phyloP scores from a whole-genome alignment of 2,888 invertebrate species.

The Ormyrus thymus region DNA sequence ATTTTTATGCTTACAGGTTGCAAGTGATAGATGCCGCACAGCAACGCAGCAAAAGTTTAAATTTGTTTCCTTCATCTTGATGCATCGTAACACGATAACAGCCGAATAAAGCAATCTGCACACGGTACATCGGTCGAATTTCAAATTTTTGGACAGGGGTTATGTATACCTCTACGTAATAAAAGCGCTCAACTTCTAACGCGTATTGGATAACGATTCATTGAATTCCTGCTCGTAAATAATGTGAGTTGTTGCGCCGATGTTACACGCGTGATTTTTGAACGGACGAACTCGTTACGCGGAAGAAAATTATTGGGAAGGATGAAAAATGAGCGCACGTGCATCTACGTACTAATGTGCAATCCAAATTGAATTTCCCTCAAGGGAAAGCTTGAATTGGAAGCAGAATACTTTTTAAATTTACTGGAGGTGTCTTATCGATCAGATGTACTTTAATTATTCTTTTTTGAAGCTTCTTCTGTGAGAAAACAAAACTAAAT shows the following conservation, averaged over 20 bases:
- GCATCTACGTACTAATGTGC: neutral
- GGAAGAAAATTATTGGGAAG: slow-evolving; percentile 25
- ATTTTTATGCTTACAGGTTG: no score
- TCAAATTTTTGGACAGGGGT: slow-evolving; percentile 19
- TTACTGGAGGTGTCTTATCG: no score
- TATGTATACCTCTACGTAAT: neutral
- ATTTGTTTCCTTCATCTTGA: slow-evolving; percentile 9
- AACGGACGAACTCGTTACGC: slow-evolving; percentile 9
- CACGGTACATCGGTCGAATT: neutral
- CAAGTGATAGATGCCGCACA: neutral
- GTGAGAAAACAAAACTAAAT: no score
- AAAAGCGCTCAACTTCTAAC: slow-evolving; percentile 1
- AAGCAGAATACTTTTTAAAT: no score
- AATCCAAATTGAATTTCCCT: no score
- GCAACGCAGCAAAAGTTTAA: neutral
- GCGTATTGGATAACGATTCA: slow-evolving; percentile 29
- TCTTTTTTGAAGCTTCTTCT: no score
- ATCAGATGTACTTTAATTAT: no score
- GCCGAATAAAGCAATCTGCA: no score
- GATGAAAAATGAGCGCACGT: slow-evolving; percentile 22
- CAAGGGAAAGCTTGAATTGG: no score
- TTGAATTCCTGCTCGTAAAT: slow-evolving; percentile 33
- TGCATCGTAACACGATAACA: no score
- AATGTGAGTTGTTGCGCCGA: neutral
- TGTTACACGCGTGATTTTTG: slow-evolving; percentile 12